These are phyloP conservation scores for Psettodes erumei DNA, from an alignment of 2,113 vertebrate genomes.

Conservation along the genomic window DNA sequence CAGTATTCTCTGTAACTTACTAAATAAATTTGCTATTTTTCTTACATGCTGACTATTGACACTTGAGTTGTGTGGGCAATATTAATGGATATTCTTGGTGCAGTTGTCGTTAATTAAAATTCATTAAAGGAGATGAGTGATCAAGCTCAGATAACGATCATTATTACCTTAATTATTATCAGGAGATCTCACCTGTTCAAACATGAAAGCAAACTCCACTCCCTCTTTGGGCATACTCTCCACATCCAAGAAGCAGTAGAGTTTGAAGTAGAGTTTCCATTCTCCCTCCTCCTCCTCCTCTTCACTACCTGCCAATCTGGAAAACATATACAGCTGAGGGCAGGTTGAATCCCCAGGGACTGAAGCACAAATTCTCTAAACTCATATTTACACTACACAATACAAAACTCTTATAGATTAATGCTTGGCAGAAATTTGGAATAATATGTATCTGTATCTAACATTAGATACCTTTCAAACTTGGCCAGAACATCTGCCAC, in stretches of 20 bases:
- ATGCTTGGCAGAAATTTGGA: no score
- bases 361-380: background rate
- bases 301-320: constrained; percentile 87
- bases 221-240: constrained; percentile 93
- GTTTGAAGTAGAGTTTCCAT: constrained; percentile 94
- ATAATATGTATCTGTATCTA: no score
- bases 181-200: constrained; percentile 88
- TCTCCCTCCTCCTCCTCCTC: constrained; percentile 90
- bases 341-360: background rate
- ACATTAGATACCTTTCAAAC: constrained; percentile 89
- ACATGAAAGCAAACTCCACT: constrained; percentile 96
- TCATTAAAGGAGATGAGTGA: background rate
- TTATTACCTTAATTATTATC: background rate
- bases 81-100: background rate
- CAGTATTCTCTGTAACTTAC: no score
- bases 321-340: background rate
- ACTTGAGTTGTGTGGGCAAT: no score
- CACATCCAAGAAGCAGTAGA: constrained; percentile 94
- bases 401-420: background rate
- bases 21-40: no score
- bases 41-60: no score
- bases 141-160: background rate
- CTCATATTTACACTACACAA: background rate
- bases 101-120: background rate
- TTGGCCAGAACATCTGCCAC: constrained; percentile 96